Percentiles rank a stretch among this genome's conserved stretches.
Conservation (phyloP, 2,797 vertebrate species). For the Myiothlypis coronata region DNA sequence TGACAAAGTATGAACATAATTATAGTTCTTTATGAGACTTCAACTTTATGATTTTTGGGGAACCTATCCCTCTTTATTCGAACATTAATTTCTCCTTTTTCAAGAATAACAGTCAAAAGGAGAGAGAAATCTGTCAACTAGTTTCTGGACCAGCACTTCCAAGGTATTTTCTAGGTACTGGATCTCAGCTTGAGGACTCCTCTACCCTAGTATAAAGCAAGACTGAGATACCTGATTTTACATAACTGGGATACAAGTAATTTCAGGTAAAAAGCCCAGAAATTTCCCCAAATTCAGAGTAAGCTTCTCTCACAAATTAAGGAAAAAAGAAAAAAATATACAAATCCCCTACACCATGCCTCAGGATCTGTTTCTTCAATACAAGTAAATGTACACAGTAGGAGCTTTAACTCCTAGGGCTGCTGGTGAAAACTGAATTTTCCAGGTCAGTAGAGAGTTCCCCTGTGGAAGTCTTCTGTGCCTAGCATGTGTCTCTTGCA, state of each 20-base stretch:
- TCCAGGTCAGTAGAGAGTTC: background rate
- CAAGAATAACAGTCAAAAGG: background rate
- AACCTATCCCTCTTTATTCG: background rate
- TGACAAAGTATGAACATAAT: background rate
- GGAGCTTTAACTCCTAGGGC: background rate
- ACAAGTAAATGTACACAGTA: background rate
- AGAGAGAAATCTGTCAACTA: background rate
- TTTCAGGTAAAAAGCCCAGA: background rate
- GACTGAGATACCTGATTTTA: background rate
- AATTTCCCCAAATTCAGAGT: background rate
- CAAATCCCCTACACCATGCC: background rate
- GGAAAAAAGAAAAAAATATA: background rate
- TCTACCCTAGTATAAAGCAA: background rate
- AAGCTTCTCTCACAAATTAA: background rate
- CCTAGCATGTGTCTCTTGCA: fast-evolving
- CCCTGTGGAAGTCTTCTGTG: background rate
- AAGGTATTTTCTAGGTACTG: background rate
- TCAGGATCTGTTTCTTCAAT: background rate
- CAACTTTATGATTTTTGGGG: background rate
- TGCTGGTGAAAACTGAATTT: background rate
- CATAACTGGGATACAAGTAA: background rate
- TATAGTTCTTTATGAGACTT: background rate
- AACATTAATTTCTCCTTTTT: background rate
- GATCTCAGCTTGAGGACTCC: background rate
- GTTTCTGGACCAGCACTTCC: background rate